phyloP scores from a whole-genome alignment of 2,888 invertebrate genomes.

The Argyra leucocephala region DNA sequence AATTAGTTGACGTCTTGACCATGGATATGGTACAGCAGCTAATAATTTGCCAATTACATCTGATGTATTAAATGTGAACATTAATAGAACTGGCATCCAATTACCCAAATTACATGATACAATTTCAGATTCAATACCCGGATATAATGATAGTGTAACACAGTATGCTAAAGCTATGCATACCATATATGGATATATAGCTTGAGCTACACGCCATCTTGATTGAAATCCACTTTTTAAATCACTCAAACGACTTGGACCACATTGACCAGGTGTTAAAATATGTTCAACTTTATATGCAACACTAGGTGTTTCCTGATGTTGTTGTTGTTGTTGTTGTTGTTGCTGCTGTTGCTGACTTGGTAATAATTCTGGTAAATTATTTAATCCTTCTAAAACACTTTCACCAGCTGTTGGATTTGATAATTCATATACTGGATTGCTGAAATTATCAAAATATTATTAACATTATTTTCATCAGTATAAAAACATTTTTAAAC shows the following conservation, averaged over 20 bases:
- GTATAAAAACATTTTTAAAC: too few species aligned
- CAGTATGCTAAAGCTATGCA: slow-evolving; percentile 82
- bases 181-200: slow-evolving; percentile 84
- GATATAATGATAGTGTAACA: slow-evolving; percentile 80
- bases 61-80: slow-evolving; percentile 79
- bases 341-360: not conserved
- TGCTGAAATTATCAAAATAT: slow-evolving; percentile 46
- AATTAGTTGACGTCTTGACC: slow-evolving; percentile 70
- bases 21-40: slow-evolving; percentile 71
- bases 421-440: slow-evolving; percentile 74
- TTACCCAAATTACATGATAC: slow-evolving; percentile 69
- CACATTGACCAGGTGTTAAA: slow-evolving; percentile 38
- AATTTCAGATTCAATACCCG: slow-evolving; percentile 83
- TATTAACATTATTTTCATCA: not conserved
- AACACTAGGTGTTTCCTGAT: slow-evolving; percentile 29
- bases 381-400: slow-evolving; percentile 40
- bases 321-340: not conserved
- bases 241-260: slow-evolving; percentile 38
- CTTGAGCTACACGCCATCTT: slow-evolving; percentile 70
- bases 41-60: slow-evolving; percentile 79
- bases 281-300: slow-evolving; percentile 44
- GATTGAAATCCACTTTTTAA: slow-evolving; percentile 43
- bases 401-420: slow-evolving; percentile 49
- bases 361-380: slow-evolving; percentile 36
- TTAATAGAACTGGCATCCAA: slow-evolving; percentile 87